phyloP scores from a whole-genome alignment of 1,140 invertebrate species.

The Drosophila albomicans region DNA sequence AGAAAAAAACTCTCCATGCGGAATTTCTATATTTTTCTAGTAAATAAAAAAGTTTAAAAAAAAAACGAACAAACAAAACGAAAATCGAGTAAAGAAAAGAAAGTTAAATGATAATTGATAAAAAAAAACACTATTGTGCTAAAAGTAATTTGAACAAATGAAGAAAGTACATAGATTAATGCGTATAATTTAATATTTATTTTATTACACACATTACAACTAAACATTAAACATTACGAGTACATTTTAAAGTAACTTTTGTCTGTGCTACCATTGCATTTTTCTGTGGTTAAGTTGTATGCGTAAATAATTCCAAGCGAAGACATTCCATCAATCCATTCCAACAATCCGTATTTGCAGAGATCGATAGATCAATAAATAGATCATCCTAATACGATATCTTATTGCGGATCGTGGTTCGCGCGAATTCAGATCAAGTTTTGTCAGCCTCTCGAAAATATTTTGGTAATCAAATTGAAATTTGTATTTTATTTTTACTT shows the following conservation, averaged over 20 bases:
- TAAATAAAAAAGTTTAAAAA: conserved; percentile 43
- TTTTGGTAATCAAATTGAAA: conserved; percentile 12
- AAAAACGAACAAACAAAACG: conserved; percentile 48
- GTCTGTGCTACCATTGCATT: conserved; percentile 47
- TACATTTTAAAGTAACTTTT: conserved; percentile 32
- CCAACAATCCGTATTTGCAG: too few relatives aligned
- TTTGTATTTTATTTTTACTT: conserved; percentile 28
- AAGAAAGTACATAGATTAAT: conserved; percentile 25
- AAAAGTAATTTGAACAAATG: conserved; percentile 29
- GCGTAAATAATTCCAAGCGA: conserved; percentile 31
- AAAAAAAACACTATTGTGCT: conserved; percentile 59
- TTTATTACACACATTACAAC: conserved; percentile 32
- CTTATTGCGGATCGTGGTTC: not conserved
- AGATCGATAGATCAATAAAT: too few relatives aligned
- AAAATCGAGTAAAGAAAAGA: conserved; percentile 34
- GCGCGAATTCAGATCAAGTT: not conserved
- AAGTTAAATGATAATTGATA: conserved; percentile 1
- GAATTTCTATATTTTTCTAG: conserved; percentile 76
- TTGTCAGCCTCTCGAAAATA: conserved; percentile 3
- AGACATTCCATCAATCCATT: conserved; percentile 14
- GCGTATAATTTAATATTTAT: conserved; percentile 47
- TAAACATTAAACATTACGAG: conserved; percentile 1
- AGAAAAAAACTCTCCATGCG: conserved; percentile 15
- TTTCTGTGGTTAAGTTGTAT: conserved; percentile 40
- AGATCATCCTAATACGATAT: not conserved